Base-by-base conservation (phyloP, 2,888 invertebrate genomes). In the Stenurella melanura region DNA sequence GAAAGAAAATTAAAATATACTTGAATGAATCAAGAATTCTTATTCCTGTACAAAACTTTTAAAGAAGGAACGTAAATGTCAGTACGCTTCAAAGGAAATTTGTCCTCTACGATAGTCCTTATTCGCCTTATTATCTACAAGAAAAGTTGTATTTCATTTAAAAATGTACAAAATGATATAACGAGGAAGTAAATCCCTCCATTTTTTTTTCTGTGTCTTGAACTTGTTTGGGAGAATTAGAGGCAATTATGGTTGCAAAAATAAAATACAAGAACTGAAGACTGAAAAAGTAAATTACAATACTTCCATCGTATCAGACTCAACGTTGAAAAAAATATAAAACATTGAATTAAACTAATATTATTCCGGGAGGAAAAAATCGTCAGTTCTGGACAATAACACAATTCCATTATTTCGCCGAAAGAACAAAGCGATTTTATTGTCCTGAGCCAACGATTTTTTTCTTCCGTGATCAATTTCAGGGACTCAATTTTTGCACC, bases 81-180 rank as follows among this genome's bases (percentile, higher is more conserved):
- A 11, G 15, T 1, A 6, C 18, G 15, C 67, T 54, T 67, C 54
- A 67, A 67, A 54, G 67, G 11, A 30, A 42, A 67, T 67, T 26
- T 67, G 67, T 67, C 54, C 19, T 54, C 9, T 15, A 50, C 18
- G n/a, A 50, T 54, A 54, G 15, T 54, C 21, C 19, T 17, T n/a
- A 6, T 67, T 54, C 67, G 54, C 10, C 21, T 67, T 21, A 50
- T 50, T 50, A 50, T 50, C 50, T 50, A 50, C 34, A 26, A 12
- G 66, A 42, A 58, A 73, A 73, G 56, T 73, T 66, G 58, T 73
- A 73, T 57, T 66, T 73, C 66, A 42, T 58, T 58, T 26, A 73
- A 73, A 17, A 66, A 73, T 50, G n/a, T 50, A 73, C 66, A 34
- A 73, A 73, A 64, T 66, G 54, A 58, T 66, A 73, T 66, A 56